Evolutionary conservation across 2,113 vertebrate genomes (phyloP), one percentile per base, ranked within the genome.

Genomic region (Gobius niger): DNA sequence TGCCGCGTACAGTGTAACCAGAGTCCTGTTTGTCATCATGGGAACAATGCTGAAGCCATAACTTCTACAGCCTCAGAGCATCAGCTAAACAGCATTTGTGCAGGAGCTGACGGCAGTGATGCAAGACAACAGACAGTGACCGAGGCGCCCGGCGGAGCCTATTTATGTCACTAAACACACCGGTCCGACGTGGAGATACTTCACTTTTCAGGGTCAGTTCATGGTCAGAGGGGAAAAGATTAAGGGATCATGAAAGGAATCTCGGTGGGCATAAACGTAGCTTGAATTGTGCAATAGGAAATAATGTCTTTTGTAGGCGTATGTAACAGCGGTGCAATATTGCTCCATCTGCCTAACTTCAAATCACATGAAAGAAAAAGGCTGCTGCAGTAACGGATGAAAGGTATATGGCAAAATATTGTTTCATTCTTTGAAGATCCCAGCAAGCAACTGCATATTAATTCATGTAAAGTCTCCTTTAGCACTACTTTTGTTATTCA

Each of bases 11-110:
- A 42, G 9, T 40, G 57, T 60, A 62, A 47, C 47, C 46, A 24
- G 65, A 54, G 57, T 53, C 11, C 10, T 69, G 52, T 47, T 70
- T 40, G 24, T 12, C 19, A 40, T 75, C 76, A 77, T 34, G 56
- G 53, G 51, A 47, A 70, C 16, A 50, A 47, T 9, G 10, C 24
- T 41, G 24, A 18, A 50, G 52, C 34, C 16, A 52, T 44, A 73
- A 67, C 51, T 54, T 57, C 42, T 18, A 44, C 47, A 50, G 12
- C 24, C 56, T 19, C 49, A 8, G n/a, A 51, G 18, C 24, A 41
- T 42, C 34, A 49, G 56, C 7, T 6, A 51, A 72, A 71, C 0
- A 9, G 11, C 1, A 12, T 75, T 62, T 72, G 5, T n/a, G 13
- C 5, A 19, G 65, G 47, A 50, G 59, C 15, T 0, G 65, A 70